These are phyloP conservation scores for Centropyge bicolor DNA, from an alignment of 2,797 vertebrate species.

Conservation along the genomic window DNA sequence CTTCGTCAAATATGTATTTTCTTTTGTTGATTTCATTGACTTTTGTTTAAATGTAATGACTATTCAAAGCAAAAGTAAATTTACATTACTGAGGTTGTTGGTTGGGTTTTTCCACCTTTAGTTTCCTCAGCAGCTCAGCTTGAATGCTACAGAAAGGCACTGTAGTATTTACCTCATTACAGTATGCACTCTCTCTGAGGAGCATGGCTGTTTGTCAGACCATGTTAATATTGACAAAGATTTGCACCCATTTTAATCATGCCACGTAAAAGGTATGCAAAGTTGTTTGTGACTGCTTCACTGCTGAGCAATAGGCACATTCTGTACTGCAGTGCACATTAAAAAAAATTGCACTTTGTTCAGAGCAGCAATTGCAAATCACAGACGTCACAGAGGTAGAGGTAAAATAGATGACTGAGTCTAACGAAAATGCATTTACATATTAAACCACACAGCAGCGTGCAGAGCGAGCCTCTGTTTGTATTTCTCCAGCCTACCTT, in stretches of 20 bases:
- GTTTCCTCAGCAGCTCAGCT: slow-evolving; percentile 56
- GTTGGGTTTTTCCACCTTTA: slow-evolving; percentile 45
- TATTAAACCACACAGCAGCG: slow-evolving; percentile 64
- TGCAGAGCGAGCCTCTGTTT: slow-evolving; percentile 40
- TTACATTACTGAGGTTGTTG: slow-evolving; percentile 18
- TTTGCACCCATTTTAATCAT: slow-evolving; percentile 72
- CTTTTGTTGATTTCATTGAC: no score
- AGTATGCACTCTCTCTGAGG: slow-evolving; percentile 53
- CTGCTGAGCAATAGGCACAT: slow-evolving; percentile 47
- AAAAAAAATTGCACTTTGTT: slow-evolving; percentile 74
- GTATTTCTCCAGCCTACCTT: slow-evolving; percentile 53
- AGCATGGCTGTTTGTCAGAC: slow-evolving; percentile 67
- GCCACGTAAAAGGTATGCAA: slow-evolving; percentile 64
- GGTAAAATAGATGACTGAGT: slow-evolving; percentile 52
- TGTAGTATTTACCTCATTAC: slow-evolving; percentile 67
- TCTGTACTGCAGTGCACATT: slow-evolving; percentile 58
- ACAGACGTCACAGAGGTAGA: slow-evolving; percentile 57
- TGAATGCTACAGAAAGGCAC: slow-evolving; percentile 41
- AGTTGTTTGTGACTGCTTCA: slow-evolving; percentile 68
- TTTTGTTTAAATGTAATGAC: slow-evolving; percentile 18
- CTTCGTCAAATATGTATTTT: no score
- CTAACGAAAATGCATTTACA: slow-evolving; percentile 64
- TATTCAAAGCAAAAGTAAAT: slow-evolving; percentile 47
- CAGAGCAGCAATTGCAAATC: slow-evolving; percentile 69
- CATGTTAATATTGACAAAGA: slow-evolving; percentile 77